These are phyloP conservation scores for Sinocyclocheilus grahami DNA, from an alignment of 2,113 vertebrate species.

Conservation along the genomic window DNA sequence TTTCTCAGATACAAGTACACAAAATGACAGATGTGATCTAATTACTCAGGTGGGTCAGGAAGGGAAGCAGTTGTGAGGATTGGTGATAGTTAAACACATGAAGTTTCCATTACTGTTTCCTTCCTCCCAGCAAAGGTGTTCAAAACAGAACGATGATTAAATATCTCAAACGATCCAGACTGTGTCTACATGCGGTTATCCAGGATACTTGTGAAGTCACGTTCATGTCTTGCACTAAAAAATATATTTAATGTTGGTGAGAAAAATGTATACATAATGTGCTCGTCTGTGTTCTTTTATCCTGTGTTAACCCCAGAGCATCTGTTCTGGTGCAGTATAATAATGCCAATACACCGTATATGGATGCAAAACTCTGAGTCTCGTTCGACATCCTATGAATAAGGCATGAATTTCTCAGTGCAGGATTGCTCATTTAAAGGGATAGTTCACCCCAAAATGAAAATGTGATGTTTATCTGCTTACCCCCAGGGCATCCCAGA, in stretches of 20 bases:
- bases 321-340: neutral
- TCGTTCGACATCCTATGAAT: neutral
- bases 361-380: neutral
- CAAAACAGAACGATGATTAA: slow-evolving; percentile 4
- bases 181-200: neutral
- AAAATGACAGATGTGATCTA: neutral
- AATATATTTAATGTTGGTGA: slow-evolving; percentile 18
- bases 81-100: neutral
- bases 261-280: neutral
- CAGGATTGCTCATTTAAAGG: neutral
- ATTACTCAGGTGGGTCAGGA: neutral
- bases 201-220: slow-evolving; percentile 13
- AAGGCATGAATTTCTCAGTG: neutral
- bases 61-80: neutral
- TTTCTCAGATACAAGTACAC: neutral
- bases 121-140: neutral
- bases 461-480: no score
- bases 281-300: neutral
- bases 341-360: neutral
- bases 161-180: neutral
- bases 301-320: neutral
- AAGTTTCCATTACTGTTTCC: neutral
- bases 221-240: neutral
- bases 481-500: no score
- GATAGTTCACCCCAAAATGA: no score